Base-by-base conservation (phyloP, 2,888 invertebrate genomes). In the Lomographa bimaculata region DNA sequence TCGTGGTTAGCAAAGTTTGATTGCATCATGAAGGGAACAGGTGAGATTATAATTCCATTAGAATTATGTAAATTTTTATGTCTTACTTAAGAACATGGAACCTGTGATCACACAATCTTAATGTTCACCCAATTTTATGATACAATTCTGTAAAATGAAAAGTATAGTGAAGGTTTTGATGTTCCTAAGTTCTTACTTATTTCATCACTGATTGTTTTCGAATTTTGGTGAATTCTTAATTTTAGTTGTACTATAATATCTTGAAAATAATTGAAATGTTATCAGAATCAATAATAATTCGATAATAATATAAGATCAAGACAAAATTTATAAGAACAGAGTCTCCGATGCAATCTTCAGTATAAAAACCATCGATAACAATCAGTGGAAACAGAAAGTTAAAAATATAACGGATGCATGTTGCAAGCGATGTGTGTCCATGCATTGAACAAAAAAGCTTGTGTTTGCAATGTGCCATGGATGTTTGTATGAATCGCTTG, bases 1-100 rank as follows among this genome's bases (percentile, higher is more conserved):
- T 98, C 98, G 24, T 99, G 99, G 99, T 95, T 99, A 93, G 97
- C 98, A 38, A 99, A 98, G 85, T 99, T 98, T 83, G 99, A 99
- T 90, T 97, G 98, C 82, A 99, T 99, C 73, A 94, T 98, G 80
- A 97, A 97, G 87, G 97, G 96, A 85, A 93, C 91, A 30, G 90
- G 91, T 90, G 68, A 82, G 85, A 74, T 37, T 29, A 2, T 9
- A 11, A 10, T 16, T 2, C 11, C 6, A 25, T 5, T 29, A 27
- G 4, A 23, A 16, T 36, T 10, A 4, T n/a, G n/a, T n/a, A n/a
- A n/a, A n/a, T 12, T 11, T 28, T 16, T 11, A 27, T 7, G 8
- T 21, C 1, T 9, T 18, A 9, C 28, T 40, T 19, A 29, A 34
- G 33, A 29, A 40, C 40, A 34, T 40, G 11, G 2, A 34, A 27